Conservation (phyloP, 2,113 vertebrate species). For the Excalfactoria chinensis region DNA sequence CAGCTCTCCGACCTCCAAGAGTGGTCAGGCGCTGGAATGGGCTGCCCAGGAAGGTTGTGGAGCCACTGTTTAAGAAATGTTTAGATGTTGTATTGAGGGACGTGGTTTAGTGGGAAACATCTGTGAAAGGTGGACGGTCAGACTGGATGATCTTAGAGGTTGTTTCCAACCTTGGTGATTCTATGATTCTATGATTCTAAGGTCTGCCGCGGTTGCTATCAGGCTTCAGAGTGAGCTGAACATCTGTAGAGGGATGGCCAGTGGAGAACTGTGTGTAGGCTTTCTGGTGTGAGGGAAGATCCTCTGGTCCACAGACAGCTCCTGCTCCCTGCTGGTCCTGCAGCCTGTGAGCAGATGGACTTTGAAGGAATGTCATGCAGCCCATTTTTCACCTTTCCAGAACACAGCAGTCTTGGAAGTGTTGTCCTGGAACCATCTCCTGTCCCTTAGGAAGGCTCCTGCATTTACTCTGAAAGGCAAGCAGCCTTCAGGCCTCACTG, state of each 20-base stretch:
- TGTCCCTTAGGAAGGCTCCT: not conserved
- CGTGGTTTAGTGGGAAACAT: too few relatives aligned
- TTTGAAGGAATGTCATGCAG: not conserved
- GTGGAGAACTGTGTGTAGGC: not conserved
- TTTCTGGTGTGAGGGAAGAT: not conserved
- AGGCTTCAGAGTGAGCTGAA: not conserved
- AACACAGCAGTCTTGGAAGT: not conserved
- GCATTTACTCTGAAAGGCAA: not conserved
- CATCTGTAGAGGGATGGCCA: not conserved
- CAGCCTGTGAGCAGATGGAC: not conserved
- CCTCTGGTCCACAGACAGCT: not conserved
- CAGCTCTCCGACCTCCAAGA: not conserved
- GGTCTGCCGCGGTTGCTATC: accelerated
- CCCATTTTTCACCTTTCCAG: not conserved
- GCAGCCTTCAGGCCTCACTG: not conserved
- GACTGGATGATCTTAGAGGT: too few relatives aligned
- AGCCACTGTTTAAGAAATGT: too few relatives aligned
- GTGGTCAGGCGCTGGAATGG: too few relatives aligned
- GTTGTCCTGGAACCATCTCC: not conserved
- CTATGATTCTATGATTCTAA: too few relatives aligned
- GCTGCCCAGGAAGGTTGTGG: too few relatives aligned
- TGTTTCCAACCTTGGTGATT: too few relatives aligned
- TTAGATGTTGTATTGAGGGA: too few relatives aligned
- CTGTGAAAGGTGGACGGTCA: too few relatives aligned
- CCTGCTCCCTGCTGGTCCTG: not conserved